These are phyloP conservation scores for Oryctolagus cuniculus DNA, from an alignment of 2,113 vertebrate species.

Conservation along the genomic window mOryCun1.1 NC_091439.1:15129001-15129500, in stretches of 20 bases:
- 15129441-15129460: background rate
- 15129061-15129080: too few species aligned
- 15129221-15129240: too few species aligned
- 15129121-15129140: too few species aligned
- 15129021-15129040: too few species aligned
- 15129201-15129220: too few species aligned
- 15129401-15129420: background rate
- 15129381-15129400: background rate
- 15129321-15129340: conserved; percentile 22
- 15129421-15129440: background rate
- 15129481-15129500: background rate
- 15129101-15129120: too few species aligned
- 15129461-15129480: background rate
- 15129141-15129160: too few species aligned
- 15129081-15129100: too few species aligned
- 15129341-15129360: background rate
- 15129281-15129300: background rate
- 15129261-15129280: background rate
- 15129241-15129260: background rate
- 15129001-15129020: too few species aligned
- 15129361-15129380: background rate
- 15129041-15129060: too few species aligned
- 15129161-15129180: too few species aligned
- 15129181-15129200: too few species aligned
- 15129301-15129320: conserved; percentile 19